Evolutionary conservation across 2,888 invertebrate species (phyloP).

Genomic region (Hirtodrosophila trivittata): DNA sequence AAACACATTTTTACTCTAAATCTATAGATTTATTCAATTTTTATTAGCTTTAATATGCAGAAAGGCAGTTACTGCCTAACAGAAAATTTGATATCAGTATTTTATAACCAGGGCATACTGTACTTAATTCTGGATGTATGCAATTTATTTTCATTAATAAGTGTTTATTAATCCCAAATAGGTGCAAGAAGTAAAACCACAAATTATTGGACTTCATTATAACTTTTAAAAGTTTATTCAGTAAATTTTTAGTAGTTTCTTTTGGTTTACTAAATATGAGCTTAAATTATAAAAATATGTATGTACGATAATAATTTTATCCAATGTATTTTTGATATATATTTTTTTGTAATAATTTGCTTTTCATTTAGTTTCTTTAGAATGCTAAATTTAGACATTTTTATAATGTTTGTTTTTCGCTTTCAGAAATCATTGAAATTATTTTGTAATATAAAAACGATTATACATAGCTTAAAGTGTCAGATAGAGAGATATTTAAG

Average conservation of each 20-base stretch:
- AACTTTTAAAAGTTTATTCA: constrained; percentile 71
- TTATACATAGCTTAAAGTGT: constrained; percentile 10
- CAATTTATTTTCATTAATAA: no score
- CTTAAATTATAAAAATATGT: constrained; percentile 60
- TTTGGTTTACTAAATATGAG: constrained; percentile 62
- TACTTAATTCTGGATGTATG: no score
- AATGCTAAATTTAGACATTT: constrained; percentile 9
- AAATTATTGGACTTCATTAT: constrained; percentile 54
- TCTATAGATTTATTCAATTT: no score
- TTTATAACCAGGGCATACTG: no score
- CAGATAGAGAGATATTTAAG: no score
- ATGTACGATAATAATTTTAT: constrained; percentile 21
- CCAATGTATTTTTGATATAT: constrained; percentile 23
- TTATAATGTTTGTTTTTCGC: neutral
- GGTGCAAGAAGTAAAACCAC: no score
- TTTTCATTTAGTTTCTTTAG: neutral
- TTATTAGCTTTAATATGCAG: no score
- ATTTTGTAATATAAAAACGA: constrained; percentile 18
- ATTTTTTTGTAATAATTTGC: no score
- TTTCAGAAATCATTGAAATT: constrained; percentile 8
- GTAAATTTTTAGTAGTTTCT: constrained; percentile 61
- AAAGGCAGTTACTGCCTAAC: no score
- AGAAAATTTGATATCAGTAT: no score
- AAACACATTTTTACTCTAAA: no score
- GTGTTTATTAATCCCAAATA: no score